Conservation (phyloP, 2,113 vertebrate genomes). For the Pontoporia blainvillei region DNA sequence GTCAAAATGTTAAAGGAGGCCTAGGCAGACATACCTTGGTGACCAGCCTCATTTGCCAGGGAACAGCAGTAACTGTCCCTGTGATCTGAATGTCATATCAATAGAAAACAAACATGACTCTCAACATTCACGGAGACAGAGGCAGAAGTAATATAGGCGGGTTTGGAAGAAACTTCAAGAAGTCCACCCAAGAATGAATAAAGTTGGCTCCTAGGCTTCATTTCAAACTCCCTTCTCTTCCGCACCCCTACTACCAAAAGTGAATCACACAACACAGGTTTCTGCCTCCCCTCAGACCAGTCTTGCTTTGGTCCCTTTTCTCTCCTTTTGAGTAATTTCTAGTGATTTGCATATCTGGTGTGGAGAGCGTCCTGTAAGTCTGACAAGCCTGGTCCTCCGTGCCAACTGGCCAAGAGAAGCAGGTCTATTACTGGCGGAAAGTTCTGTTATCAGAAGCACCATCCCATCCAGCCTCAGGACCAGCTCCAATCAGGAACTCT, state of each 20-base stretch:
- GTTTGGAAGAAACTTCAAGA: neutral
- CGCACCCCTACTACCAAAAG: neutral
- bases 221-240: neutral
- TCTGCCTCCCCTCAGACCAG: neutral
- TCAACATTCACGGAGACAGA: neutral
- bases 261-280: rapidly evolving
- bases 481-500: neutral
- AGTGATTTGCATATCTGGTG: neutral
- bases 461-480: neutral
- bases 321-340: neutral
- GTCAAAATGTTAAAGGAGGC: neutral
- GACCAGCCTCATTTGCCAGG: neutral
- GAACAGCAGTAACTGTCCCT: neutral
- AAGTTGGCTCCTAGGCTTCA: neutral
- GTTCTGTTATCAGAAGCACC: neutral
- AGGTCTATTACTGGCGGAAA: neutral
- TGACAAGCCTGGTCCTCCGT: neutral
- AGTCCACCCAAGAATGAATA: neutral
- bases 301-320: neutral
- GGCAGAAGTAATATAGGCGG: neutral
- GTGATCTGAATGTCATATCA: neutral
- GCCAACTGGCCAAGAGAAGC: neutral
- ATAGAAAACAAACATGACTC: neutral
- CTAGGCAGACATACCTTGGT: neutral
- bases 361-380: neutral